Evolutionary conservation across 2,113 vertebrate species (phyloP).

Genomic region (Cyanocitta stelleri): DNA sequence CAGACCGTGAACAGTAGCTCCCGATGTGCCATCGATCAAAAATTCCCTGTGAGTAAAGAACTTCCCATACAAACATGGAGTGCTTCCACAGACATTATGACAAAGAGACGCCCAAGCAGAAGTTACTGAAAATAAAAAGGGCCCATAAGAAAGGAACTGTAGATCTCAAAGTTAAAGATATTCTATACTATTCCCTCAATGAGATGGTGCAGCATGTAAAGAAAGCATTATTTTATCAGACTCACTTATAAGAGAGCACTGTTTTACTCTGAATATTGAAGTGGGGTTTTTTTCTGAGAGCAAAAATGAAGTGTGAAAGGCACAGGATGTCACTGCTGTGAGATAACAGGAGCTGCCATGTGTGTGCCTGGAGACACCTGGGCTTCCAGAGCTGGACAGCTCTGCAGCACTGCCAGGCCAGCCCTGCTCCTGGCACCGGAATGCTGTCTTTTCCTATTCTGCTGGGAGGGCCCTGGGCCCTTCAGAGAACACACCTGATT

Average conservation of each 20-base stretch:
- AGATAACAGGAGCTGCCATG: background rate
- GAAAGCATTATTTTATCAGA: background rate
- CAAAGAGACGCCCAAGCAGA: background rate
- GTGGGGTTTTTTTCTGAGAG: background rate
- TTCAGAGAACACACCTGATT: background rate
- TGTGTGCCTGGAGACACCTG: constrained; percentile 1
- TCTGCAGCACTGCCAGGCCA: background rate
- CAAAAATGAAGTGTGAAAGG: background rate
- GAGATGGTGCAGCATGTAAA: background rate
- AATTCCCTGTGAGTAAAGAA: background rate
- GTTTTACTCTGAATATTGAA: background rate
- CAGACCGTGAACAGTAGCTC: constrained; percentile 17
- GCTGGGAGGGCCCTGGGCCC: background rate
- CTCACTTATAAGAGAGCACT: background rate
- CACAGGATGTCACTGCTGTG: background rate
- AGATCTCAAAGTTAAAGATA: background rate
- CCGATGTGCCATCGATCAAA: background rate
- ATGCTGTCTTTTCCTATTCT: background rate
- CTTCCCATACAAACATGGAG: background rate
- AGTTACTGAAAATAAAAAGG: background rate
- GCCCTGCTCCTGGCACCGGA: fast-evolving
- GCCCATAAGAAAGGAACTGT: background rate
- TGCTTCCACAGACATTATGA: background rate
- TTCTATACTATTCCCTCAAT: background rate
- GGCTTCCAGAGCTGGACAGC: constrained; percentile 16